Base-by-base conservation (phyloP, 64 coral and sea anemone species). In the Pachyseris speciosa region DNA sequence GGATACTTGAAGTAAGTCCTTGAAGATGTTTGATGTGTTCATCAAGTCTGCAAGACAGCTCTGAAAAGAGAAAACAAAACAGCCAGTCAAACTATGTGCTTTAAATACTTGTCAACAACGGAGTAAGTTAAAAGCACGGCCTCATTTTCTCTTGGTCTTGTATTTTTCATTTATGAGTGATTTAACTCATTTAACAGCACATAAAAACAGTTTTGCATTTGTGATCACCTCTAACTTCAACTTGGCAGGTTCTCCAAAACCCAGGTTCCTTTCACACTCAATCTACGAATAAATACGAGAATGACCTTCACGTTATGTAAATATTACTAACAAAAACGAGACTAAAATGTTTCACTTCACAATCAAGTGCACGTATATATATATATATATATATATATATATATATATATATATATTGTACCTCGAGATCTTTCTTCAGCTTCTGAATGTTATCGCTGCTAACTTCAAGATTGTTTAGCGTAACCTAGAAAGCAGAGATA, bases 381-480 rank as follows among this genome's bases (percentile, higher is more conserved):
- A n/a, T n/a, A n/a, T n/a, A n/a, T n/a, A n/a, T n/a, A n/a, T n/a
- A n/a, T n/a, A n/a, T n/a, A n/a, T n/a, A n/a, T n/a, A n/a, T n/a
- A n/a, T n/a, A n/a, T n/a, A n/a, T n/a, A n/a, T n/a, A n/a, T n/a
- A n/a, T n/a, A 55, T 55, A 16, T 17, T 45, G 69, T 94, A 91
- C 93, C 84, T 92, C 92, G 15, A 98, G 78, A 88, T 95, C 92
- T 79, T 90, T 94, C 47, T 98, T 98, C 5, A 98, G 79, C 51
- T 98, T 98, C 65, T 95, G 96, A 4, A 91, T 98, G 49, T 98
- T 98, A 25, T 92, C 89, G 66, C 96, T 89, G 77, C 92, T 98
- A 33, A 92, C 93, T 44, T 94, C 83, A 67, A 98, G 76, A 28
- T 94, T 98, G 50, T 98, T 98, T 1, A 98, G 83, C 29, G 89